Conservation (phyloP, 2,797 vertebrate species). For the Hirundo rustica region DNA sequence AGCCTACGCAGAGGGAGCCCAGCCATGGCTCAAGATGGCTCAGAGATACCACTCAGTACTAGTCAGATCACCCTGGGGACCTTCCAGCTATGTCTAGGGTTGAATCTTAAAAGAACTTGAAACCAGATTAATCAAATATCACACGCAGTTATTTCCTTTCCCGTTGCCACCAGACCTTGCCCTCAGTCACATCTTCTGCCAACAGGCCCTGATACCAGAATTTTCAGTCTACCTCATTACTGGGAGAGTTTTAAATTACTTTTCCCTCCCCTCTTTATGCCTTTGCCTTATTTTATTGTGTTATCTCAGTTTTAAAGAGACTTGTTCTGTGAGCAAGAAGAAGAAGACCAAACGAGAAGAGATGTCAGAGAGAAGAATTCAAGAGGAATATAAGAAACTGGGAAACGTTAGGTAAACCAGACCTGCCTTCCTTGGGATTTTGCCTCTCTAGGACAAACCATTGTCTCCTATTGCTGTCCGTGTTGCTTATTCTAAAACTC, state of each 20-base stretch:
- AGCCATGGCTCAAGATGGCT: background rate
- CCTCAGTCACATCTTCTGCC: background rate
- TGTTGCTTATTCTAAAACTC: background rate
- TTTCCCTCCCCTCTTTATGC: rapidly evolving
- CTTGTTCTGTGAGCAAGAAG: slow-evolving; percentile 95
- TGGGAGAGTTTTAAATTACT: no score
- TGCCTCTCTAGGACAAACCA: background rate
- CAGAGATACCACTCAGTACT: background rate
- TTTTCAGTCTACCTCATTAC: background rate
- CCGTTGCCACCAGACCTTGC: background rate
- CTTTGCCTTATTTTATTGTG: background rate
- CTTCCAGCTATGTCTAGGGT: background rate
- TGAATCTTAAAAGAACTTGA: background rate
- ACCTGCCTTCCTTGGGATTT: background rate
- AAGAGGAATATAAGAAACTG: slow-evolving; percentile 92
- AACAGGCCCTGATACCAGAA: background rate
- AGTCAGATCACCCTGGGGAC: background rate
- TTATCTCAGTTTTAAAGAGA: slow-evolving; percentile 89
- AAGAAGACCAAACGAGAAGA: slow-evolving; percentile 92
- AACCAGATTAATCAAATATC: background rate
- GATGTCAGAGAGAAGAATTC: slow-evolving; percentile 92
- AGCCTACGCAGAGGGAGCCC: background rate
- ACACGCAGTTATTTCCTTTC: background rate
- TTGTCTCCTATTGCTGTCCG: background rate
- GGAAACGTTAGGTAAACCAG: slow-evolving; percentile 87